Evolutionary conservation across 2,797 vertebrate genomes (phyloP).

Genomic region (Pangasius djambal): DNA sequence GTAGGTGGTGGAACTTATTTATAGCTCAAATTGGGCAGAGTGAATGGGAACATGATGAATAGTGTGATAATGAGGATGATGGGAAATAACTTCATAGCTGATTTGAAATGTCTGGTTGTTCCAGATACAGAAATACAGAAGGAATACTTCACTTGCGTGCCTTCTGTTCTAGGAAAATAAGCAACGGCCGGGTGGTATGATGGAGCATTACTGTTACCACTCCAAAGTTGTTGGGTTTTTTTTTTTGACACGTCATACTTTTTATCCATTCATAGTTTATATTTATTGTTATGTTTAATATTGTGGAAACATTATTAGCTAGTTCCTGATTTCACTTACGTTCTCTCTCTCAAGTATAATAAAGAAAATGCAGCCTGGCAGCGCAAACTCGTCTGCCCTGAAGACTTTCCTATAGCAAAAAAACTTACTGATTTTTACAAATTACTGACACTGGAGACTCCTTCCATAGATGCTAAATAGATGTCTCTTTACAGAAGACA

Average conservation of each 20-base stretch:
- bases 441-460: background rate
- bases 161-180: background rate
- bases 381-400: background rate
- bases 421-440: background rate
- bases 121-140: background rate
- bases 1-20: background rate
- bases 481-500: background rate
- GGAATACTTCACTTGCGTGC: background rate
- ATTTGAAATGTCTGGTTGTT: constrained; percentile 7
- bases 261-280: background rate
- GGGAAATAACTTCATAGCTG: background rate
- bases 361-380: background rate
- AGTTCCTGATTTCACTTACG: background rate
- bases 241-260: background rate
- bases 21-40: constrained; percentile 9
- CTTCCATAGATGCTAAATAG: background rate
- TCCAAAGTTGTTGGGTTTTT: background rate
- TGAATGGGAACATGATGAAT: constrained; percentile 10
- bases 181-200: background rate
- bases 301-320: background rate
- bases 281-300: background rate
- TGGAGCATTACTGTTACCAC: background rate
- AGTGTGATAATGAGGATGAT: background rate
- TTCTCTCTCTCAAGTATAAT: background rate
- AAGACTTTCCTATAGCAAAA: background rate